A percentile compares a stretch with the other conserved stretches of the same genome.
phyloP scores from a whole-genome alignment of 1,140 invertebrate species.

The Drosophila subpulchrella region DNA sequence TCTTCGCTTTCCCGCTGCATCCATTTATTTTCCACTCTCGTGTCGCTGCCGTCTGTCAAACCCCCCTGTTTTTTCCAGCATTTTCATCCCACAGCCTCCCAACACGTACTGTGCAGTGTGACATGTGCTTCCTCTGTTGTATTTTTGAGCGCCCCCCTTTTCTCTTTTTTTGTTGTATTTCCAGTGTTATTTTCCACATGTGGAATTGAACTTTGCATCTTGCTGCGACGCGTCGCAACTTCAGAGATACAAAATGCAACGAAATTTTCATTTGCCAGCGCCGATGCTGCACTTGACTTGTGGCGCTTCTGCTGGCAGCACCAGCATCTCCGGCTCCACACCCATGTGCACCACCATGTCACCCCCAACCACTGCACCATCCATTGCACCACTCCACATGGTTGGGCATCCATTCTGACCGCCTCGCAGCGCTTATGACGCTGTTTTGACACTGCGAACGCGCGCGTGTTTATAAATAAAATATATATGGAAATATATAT shows the following conservation, averaged over 20 bases:
- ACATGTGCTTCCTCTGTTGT: constrained; percentile 80
- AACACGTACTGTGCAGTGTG: constrained; percentile 63
- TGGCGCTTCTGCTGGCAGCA: constrained; percentile 58
- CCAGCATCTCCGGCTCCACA: background rate
- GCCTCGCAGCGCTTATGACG: constrained; percentile 56
- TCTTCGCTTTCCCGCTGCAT: constrained; percentile 18
- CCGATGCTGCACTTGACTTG: constrained; percentile 71
- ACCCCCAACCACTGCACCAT: background rate
- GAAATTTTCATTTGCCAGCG: constrained; percentile 51
- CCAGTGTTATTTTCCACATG: constrained; percentile 76
- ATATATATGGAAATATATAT: constrained; percentile 61
- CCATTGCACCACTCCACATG: constrained; percentile 2
- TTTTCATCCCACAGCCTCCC: constrained; percentile 1
- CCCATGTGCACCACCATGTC: background rate
- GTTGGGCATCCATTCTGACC: constrained; percentile 17
- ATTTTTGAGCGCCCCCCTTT: constrained; percentile 48
- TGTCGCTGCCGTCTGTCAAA: constrained; percentile 65
- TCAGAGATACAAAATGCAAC: constrained; percentile 52
- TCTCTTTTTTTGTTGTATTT: constrained; percentile 14
- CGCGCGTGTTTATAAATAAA: constrained; percentile 81
- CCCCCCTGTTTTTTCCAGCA: constrained; percentile 22
- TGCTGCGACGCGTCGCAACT: constrained; percentile 65
- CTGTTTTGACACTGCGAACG: constrained; percentile 78
- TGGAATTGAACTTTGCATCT: constrained; percentile 82
- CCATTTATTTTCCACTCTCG: constrained; percentile 53